These are phyloP conservation scores for Scaptomyza polygonia DNA, from an alignment of 2,888 invertebrate genomes.

Conservation along the genomic window DNA sequence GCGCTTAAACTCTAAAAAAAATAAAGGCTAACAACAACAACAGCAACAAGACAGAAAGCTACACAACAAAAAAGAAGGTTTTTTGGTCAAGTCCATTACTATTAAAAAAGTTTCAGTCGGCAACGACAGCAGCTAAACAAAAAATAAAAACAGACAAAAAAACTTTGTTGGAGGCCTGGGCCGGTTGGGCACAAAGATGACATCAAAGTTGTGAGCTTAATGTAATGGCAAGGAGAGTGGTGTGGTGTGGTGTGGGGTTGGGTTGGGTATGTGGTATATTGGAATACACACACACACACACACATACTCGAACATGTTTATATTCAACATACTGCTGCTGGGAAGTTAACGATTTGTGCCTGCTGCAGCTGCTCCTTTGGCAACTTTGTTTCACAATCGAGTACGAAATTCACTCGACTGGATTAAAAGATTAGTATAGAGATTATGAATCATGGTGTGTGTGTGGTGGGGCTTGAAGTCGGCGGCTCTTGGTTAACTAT, in stretches of 20 bases:
- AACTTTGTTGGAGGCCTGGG: conserved; percentile 61
- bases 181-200: conserved; percentile 74
- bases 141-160: conserved; percentile 50
- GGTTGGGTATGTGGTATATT: conserved; percentile 18
- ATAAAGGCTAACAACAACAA: conserved; percentile 16
- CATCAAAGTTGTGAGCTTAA: conserved; percentile 79
- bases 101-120: conserved; percentile 74
- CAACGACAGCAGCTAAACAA: conserved; percentile 11
- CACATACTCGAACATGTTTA: conserved; percentile 41
- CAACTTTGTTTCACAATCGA: conserved; percentile 82
- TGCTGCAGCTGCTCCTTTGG: conserved; percentile 40
- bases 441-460: conserved; percentile 78
- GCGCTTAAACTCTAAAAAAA: conserved; percentile 73
- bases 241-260: background rate
- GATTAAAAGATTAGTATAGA: conserved; percentile 83
- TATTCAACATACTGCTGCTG: conserved; percentile 17
- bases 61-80: conserved; percentile 34
- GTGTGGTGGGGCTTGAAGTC: conserved; percentile 1
- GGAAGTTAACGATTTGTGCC: conserved; percentile 54
- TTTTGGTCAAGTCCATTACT: conserved; percentile 73
- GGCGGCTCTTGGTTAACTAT: conserved; percentile 40
- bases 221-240: conserved; percentile 63
- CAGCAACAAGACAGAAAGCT: conserved; percentile 7
- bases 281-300: conserved; percentile 18
- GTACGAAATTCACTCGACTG: conserved; percentile 83